A percentile compares a stretch with the other conserved stretches of the same genome.
phyloP scores from a whole-genome alignment of 2,797 vertebrate genomes.

The Enteromius fasciolatus region DNA sequence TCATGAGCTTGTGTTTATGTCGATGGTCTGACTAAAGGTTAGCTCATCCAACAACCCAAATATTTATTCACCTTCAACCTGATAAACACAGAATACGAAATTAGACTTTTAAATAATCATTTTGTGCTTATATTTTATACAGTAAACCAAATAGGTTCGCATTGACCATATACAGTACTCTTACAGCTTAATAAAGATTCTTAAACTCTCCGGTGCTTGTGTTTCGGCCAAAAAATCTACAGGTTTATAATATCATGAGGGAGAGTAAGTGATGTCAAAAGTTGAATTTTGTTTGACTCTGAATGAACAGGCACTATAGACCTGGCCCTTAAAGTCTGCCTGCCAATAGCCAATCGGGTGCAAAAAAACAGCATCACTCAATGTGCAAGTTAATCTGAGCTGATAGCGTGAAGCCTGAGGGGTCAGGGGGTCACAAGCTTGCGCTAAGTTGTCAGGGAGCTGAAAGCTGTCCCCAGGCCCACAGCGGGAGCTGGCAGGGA shows the following conservation, averaged over 20 bases:
- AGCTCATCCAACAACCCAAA: neutral
- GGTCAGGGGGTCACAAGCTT: constrained; percentile 82
- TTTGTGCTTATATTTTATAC: neutral
- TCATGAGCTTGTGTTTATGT: neutral
- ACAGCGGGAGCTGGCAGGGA: constrained; percentile 67
- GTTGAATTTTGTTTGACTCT: constrained; percentile 75
- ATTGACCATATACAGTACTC: neutral
- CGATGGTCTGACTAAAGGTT: constrained; percentile 13
- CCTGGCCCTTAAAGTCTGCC: constrained; percentile 75
- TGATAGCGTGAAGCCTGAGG: constrained; percentile 85
- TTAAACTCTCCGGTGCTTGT: neutral
- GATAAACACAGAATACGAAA: neutral
- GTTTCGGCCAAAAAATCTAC: neutral
- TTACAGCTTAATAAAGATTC: neutral
- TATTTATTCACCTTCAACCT: neutral
- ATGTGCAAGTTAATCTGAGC: constrained; percentile 84
- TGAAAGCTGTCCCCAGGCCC: constrained; percentile 77
- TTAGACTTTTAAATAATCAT: neutral
- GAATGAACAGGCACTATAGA: constrained; percentile 79
- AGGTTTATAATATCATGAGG: constrained; percentile 61
- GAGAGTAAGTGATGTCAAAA: constrained; percentile 59
- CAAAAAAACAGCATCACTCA: constrained; percentile 85
- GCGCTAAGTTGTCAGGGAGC: constrained; percentile 86
- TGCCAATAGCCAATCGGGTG: constrained; percentile 83
- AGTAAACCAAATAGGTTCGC: neutral